phyloP scores from a whole-genome alignment of 1,140 invertebrate genomes.

The Muscidifurax raptorellus region DNA sequence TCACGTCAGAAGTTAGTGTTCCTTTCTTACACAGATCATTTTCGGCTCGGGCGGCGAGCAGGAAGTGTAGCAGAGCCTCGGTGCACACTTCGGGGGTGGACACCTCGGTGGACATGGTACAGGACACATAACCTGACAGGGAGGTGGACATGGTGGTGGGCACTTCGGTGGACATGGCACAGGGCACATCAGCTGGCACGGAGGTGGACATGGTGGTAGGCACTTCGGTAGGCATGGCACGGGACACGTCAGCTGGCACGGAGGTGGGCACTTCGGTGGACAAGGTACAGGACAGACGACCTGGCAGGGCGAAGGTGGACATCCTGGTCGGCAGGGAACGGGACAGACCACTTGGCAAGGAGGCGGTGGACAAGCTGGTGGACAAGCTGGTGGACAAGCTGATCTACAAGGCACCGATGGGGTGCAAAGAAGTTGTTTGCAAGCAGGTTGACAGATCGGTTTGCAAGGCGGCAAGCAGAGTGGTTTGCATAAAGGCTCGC shows the following conservation, averaged over 20 bases:
- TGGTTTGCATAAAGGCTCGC: neutral
- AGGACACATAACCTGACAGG: constrained; percentile 14
- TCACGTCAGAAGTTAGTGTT: neutral
- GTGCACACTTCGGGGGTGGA: neutral
- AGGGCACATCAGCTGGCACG: constrained; percentile 15
- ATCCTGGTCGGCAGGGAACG: neutral
- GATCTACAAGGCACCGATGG: constrained; percentile 13
- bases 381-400: constrained; percentile 17
- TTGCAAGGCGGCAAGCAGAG: constrained; percentile 43
- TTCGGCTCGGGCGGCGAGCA: constrained; percentile 5
- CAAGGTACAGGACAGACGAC: neutral
- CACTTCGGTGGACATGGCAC: neutral
- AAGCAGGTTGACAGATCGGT: constrained; percentile 7
- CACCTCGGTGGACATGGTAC: neutral
- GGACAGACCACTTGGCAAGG: neutral
- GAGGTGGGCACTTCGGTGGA: constrained; percentile 2
- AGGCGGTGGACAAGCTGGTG: neutral
- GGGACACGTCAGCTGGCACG: neutral
- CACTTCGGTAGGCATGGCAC: neutral
- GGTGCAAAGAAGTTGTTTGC: neutral
- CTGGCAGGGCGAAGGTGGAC: neutral
- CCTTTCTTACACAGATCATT: constrained; percentile 58
- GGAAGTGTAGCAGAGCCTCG: neutral
- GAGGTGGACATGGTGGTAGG: neutral
- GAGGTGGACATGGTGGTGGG: constrained; percentile 13